Percentiles rank a stretch among this genome's conserved stretches.
Evolutionary conservation across 2,113 vertebrate genomes (phyloP).

Genomic region (Mormyrus iriodes): DNA sequence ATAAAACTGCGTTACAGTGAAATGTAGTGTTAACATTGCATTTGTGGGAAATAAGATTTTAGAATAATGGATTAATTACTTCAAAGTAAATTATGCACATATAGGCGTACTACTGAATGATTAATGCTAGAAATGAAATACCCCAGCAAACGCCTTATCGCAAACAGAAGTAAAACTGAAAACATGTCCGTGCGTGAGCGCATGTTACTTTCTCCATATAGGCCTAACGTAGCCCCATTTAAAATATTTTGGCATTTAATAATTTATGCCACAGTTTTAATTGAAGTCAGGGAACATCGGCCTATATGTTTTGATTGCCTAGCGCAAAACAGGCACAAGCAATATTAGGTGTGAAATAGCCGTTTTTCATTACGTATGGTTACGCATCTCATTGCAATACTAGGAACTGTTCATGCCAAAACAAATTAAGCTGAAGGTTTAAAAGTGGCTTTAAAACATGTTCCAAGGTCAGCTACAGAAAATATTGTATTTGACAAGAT

Average conservation of each 20-base stretch:
- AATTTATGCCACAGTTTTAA: neutral
- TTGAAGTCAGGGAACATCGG: neutral
- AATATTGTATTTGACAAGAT: neutral
- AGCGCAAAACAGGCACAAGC: neutral
- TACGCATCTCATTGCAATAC: neutral
- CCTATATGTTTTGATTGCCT: neutral
- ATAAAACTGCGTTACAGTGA: neutral
- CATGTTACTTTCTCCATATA: neutral
- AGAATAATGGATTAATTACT: neutral
- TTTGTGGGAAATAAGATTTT: neutral
- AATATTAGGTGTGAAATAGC: neutral
- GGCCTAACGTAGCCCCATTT: neutral
- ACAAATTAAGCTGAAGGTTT: constrained; percentile 2
- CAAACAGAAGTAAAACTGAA: neutral
- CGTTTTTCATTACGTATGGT: neutral
- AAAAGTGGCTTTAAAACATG: neutral
- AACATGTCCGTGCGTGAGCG: neutral
- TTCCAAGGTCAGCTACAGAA: neutral
- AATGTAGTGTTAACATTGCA: neutral
- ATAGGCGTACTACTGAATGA: neutral
- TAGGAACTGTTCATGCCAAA: neutral
- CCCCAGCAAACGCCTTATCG: neutral
- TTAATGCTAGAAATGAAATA: neutral
- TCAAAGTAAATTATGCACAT: neutral
- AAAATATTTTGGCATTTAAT: neutral